Base-by-base conservation (phyloP, 23 tunicate species). In the Trididemnum miniatum region DNA sequence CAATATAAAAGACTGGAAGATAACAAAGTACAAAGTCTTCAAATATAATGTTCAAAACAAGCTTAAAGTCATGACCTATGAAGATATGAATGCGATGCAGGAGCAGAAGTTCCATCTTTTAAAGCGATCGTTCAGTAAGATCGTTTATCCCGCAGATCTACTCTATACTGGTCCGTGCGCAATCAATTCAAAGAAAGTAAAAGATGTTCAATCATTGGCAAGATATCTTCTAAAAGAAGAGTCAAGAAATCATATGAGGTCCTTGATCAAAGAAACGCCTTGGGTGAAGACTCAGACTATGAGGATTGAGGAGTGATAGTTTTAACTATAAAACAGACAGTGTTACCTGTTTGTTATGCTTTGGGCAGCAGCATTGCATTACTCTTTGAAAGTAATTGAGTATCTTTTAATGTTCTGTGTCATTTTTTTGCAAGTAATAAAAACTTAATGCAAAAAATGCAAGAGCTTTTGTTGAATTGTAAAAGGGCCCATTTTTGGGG, bases 1-100 rank as follows among this genome's bases (percentile, higher is more conserved):
- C 75, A 69, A 69, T 34, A 22, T n/a, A 12, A 69, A 31, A 34
- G 37, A 69, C 37, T 28, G 75, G 75, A 69, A 69, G 9, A 69
- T 69, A 69, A 69, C 38, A n/a, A 32, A 69, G 75, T 69, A 31
- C 75, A 31, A 69, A 69, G n/a, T n/a, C n/a, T n/a, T n/a, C n/a
- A n/a, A n/a, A n/a, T n/a, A n/a, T n/a, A n/a, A n/a, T n/a, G n/a
- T 7, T 69, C 38, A 31, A 31, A 69, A 33, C 75, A 69, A 69
- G 75, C 75, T 69, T 5, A 32, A 69, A 31, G 31, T 69, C 37
- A 33, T 31, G n/a, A 69, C 75, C 37, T 69, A 32, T 69, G 25
- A 34, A 69, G n/a, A n/a, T n/a, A n/a, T n/a, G n/a, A n/a, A n/a
- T n/a, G n/a, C n/a, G n/a, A n/a, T n/a, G n/a, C n/a, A 12, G 69